Base-by-base conservation (phyloP, 2,888 invertebrate genomes). In the Pristionchus arcanus region DNA sequence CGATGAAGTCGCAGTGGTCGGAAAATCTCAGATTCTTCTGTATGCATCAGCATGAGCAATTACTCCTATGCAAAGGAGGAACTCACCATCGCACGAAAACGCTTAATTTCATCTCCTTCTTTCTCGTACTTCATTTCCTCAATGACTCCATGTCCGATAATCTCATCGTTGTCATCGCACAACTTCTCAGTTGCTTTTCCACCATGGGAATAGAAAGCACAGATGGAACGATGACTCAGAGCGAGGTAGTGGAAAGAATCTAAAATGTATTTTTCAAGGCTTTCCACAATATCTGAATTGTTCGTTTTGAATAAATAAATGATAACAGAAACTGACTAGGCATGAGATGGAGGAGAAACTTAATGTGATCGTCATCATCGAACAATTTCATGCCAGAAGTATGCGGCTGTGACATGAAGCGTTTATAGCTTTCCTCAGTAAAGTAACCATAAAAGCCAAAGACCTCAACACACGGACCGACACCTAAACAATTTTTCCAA, bases 391-490 rank as follows among this genome's bases (percentile, higher is more conserved):
- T 19, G 34, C 71, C 71, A 13, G 31, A 7, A 15, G 55, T 68
- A n/a, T 28, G 28, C 28, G 68, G n/a, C 13, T 5, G 7, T 5
- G 71, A 4, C 71, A 34, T 15, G 34, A 31, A 15, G 16, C 71
- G 71, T 21, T 2, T 34, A 16, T 31, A 71, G 31, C 42, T 49
- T 49, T 63, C 63, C n/a, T 63, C 63, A 63, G 25, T 11, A n/a
- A 31, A 34, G 16, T 34, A 34, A 13, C 28, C 25, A 15, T 16
- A 34, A 34, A 34, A 34, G 71, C 71, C 4, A 16, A 71, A 31
- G 34, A 71, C 34, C 34, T 71, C 31, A 31, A 71, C 71, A 34
- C 71, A 71, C 71, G 71, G 71, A 34, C 71, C 71, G 31, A 71
- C 34, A 34, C 71, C 71, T 71, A 19, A 59, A 59, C 13, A n/a